phyloP scores from a whole-genome alignment of 2,888 invertebrate species.

The Pomacea canaliculata region DNA sequence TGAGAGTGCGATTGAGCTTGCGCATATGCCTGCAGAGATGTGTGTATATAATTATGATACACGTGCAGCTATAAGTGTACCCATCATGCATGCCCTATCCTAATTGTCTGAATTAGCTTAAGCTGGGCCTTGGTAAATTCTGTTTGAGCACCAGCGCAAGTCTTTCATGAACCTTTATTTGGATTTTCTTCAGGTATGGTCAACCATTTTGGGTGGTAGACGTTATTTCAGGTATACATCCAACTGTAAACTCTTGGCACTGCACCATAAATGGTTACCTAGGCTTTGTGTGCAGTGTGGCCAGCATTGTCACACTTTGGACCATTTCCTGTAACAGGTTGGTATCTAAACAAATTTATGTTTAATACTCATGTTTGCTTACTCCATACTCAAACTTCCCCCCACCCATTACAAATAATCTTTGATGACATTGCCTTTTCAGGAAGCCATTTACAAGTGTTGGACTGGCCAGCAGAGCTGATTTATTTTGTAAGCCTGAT shows the following conservation, averaged over 20 bases:
- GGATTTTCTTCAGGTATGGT: slow-evolving; percentile 2
- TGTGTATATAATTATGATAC: neutral
- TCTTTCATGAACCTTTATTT: neutral
- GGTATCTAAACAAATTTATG: too few relatives aligned
- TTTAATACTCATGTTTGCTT: too few relatives aligned
- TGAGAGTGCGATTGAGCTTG: neutral
- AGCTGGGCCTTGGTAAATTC: too few relatives aligned
- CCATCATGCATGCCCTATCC: neutral
- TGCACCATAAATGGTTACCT: slow-evolving; percentile 1
- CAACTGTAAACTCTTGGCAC: neutral
- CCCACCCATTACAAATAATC: too few relatives aligned
- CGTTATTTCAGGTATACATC: neutral
- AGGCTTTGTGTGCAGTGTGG: neutral
- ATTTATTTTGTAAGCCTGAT: too few relatives aligned
- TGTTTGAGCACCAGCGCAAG: too few relatives aligned
- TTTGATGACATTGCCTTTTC: too few relatives aligned
- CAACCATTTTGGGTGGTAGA: neutral
- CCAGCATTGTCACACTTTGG: slow-evolving; percentile 3
- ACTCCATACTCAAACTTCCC: too few relatives aligned
- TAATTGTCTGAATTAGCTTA: too few relatives aligned
- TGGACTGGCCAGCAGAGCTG: too few relatives aligned
- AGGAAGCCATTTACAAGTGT: too few relatives aligned
- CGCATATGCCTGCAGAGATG: neutral
- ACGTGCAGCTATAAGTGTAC: neutral
- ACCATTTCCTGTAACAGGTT: slow-evolving; percentile 4